A percentile compares a stretch with the other conserved stretches of the same genome.
phyloP scores from a whole-genome alignment of 2,113 vertebrate genomes.

The Promerops cafer region DNA sequence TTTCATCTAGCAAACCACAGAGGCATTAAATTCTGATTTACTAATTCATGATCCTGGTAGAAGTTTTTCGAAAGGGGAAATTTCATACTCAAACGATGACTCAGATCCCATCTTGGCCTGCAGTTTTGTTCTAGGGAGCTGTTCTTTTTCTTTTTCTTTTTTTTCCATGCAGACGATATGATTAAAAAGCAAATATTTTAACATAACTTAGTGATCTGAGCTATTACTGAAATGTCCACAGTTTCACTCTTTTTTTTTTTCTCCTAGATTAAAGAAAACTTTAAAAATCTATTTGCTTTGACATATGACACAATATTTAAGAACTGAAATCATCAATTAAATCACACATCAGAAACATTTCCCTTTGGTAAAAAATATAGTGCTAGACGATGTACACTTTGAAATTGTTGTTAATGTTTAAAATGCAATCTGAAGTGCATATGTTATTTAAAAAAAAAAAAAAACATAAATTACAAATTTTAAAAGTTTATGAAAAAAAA shows the following conservation, averaged over 20 bases:
- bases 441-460: slow-evolving; percentile 31
- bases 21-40: slow-evolving; percentile 14
- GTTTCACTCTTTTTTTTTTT: slow-evolving; percentile 67
- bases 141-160: slow-evolving; percentile 17
- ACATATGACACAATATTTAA: slow-evolving; percentile 67
- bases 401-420: slow-evolving; percentile 66
- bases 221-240: slow-evolving; percentile 70
- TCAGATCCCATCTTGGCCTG: slow-evolving; percentile 66
- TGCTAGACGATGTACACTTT: slow-evolving; percentile 64
- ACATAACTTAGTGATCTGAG: slow-evolving; percentile 62
- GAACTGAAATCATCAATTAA: slow-evolving; percentile 68
- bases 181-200: slow-evolving; percentile 72
- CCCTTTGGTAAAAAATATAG: slow-evolving; percentile 67
- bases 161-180: slow-evolving; percentile 17
- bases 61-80: slow-evolving; percentile 18
- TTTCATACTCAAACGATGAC: slow-evolving; percentile 39
- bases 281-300: slow-evolving; percentile 73
- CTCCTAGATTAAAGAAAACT: slow-evolving; percentile 67
- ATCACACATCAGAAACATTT: slow-evolving; percentile 65
- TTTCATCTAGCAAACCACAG: background rate
- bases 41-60: slow-evolving; percentile 42
- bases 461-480: slow-evolving; percentile 40
- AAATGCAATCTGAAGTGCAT: slow-evolving; percentile 54
- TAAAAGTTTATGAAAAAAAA: slow-evolving; percentile 47
- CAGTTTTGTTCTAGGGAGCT: slow-evolving; percentile 66